Evolutionary conservation across 2,113 vertebrate genomes (phyloP), one percentile per base, ranked within the genome.

Genomic region (Mus pahari): DNA sequence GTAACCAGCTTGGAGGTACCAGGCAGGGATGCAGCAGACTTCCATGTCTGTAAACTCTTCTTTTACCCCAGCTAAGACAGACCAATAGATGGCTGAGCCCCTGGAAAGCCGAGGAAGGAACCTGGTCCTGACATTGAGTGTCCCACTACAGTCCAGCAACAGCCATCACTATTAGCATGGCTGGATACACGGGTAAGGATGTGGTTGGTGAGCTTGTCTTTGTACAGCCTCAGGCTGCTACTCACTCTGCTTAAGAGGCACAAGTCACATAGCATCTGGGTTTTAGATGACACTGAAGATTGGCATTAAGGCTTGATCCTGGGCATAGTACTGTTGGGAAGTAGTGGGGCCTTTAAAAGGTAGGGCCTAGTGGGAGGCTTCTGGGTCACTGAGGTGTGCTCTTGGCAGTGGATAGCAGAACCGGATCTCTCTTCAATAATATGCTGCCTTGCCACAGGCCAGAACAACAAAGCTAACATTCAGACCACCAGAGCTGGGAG

Each of bases 1-100:
- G 81, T 20, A 73, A 92, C 60, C 97, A 73, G 95, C 82, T 96
- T 92, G 0, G 36, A 31, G 10, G 86, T 58, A 48, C 60, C 73
- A 93, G 70, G 83, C 92, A 74, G 86, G 88, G 91, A 83, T 26
- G 71, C 81, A 10, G 53, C 53, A 2, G 89, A 78, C 71, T 39
- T 93, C 26, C 0, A 20, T 9, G 33, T 42, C 20, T 9, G 33
- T 36, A 77, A 83, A 89, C 96, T 55, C 73, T 64, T 50, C 33
- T 82, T 60, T 86, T 71, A 89, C 91, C 89, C 90, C 7, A 36
- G 78, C 50, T 50, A 66, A 33, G 45, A 22, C 17, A 42, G 91
- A 42, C 92, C 48, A 0, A 19, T 84, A 91, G 88, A 60, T 0
- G 0, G 70, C 58, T 3, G 75, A 92, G 92, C 92, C 89, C 74